Conservation (phyloP, 2,888 invertebrate species). For the Oscheius sp. region DNA sequence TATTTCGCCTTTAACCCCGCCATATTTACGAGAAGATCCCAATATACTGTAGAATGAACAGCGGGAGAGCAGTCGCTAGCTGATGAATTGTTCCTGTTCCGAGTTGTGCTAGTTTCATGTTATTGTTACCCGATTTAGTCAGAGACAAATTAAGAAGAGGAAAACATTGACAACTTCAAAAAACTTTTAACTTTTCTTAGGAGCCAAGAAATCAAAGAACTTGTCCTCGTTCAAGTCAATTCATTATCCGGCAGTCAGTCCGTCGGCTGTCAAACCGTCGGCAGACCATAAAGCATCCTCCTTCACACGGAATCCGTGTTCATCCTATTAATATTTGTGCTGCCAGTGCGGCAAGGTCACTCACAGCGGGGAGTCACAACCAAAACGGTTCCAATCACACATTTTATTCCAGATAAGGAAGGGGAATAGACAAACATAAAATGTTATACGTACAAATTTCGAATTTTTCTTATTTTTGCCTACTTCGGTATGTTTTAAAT, state of each 20-base stretch:
- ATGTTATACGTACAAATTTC: background rate
- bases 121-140: background rate
- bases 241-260: background rate
- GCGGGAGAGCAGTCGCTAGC: no score
- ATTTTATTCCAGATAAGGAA: background rate
- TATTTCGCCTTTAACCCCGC: background rate
- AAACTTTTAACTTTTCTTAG: no score
- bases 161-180: background rate
- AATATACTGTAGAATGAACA: background rate
- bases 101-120: background rate
- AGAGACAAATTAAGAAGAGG: background rate
- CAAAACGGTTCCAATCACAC: background rate
- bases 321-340: slow-evolving; percentile 34
- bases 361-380: slow-evolving; percentile 16
- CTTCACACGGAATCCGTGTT: slow-evolving; percentile 23
- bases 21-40: slow-evolving; percentile 1
- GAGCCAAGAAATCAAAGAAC: no score
- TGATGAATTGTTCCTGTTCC: background rate
- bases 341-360: slow-evolving; percentile 21
- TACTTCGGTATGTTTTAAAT: no score
- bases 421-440: background rate
- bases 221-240: background rate
- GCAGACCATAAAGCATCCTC: slow-evolving; percentile 4
- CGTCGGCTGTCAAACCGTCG: slow-evolving; percentile 29
- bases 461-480: no score